Evolutionary conservation across 1,140 invertebrate genomes (phyloP), one percentile per base, ranked within the genome.

Genomic region (Pseudomyrmex dendroicus): DNA sequence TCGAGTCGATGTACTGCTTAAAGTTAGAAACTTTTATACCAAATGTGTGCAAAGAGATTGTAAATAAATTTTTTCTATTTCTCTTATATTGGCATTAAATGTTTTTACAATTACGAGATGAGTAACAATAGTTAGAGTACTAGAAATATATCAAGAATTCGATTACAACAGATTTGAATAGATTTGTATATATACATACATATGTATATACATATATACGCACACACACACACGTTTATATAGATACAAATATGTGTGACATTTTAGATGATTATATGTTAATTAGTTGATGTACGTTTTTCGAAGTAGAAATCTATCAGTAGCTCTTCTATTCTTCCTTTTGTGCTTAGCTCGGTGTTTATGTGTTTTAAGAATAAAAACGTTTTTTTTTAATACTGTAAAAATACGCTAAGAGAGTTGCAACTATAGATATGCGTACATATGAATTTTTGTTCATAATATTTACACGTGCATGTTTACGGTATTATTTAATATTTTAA

Each of bases 271-370:
- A 10, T 12, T 2, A 15, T 35, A 7, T 35, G 3, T 50, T 20
- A 20, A 64, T 35, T 0, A 46, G 2, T 12, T 9, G 8, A 15
- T 52, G 13, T 54, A 35, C 5, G 2, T 74, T 77, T 4, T 12
- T 4, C 13, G 10, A 64, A 63, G 50, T 87, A 86, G 1, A 68
- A 73, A 63, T 87, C 73, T 86, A 20, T 59, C 10, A 20, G 22
- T 86, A 73, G 48, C 59, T 67, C 48, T 35, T 52, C 12, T 52
- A 50, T 54, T 8, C 2, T 44, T n/a, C 20, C 70, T 44, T 54
- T 25, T 7, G n/a, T 1, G 46, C 17, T 13, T 52, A 12, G 2
- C 13, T 52, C 2, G 2, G 3, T 3, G 57, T 57, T n/a, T 46
- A 52, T 17, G 15, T 63, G 0, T 35, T 74, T 63, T n/a, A 22